Conservation (phyloP, 2,113 vertebrate genomes). For the Pithys albifrons region DNA sequence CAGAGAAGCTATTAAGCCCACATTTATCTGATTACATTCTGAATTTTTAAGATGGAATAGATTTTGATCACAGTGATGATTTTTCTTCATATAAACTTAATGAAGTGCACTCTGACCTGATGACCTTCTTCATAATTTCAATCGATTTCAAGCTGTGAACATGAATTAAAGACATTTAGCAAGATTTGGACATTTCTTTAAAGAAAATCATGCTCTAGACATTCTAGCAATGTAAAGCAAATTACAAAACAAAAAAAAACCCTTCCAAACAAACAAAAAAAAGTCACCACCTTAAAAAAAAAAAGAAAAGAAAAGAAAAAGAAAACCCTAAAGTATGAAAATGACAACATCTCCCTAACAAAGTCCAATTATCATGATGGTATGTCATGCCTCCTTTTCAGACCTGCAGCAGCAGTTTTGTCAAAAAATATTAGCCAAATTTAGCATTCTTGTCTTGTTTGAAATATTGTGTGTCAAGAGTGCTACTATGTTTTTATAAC, state of each 20-base stretch:
- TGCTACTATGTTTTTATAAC: not conserved
- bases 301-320: not conserved
- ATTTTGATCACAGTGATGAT: not conserved
- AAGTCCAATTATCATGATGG: not conserved
- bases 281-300: not conserved
- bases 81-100: not conserved
- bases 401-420: not conserved
- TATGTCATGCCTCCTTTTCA: not conserved
- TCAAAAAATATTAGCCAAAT: not conserved
- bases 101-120: not conserved
- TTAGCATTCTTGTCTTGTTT: not conserved
- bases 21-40: conserved; percentile 12
- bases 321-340: not conserved
- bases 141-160: not conserved
- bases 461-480: not conserved
- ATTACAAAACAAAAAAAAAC: not conserved
- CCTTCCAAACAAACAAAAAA: not conserved
- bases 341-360: not conserved
- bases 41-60: not conserved
- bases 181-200: not conserved
- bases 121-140: not conserved
- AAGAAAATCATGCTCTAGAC: not conserved
- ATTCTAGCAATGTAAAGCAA: not conserved
- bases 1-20: not conserved
- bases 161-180: not conserved